A percentile compares a stretch with the other conserved stretches of the same genome.
phyloP scores from a whole-genome alignment of 1,140 invertebrate species.

The Brachionus paranguensis region DNA sequence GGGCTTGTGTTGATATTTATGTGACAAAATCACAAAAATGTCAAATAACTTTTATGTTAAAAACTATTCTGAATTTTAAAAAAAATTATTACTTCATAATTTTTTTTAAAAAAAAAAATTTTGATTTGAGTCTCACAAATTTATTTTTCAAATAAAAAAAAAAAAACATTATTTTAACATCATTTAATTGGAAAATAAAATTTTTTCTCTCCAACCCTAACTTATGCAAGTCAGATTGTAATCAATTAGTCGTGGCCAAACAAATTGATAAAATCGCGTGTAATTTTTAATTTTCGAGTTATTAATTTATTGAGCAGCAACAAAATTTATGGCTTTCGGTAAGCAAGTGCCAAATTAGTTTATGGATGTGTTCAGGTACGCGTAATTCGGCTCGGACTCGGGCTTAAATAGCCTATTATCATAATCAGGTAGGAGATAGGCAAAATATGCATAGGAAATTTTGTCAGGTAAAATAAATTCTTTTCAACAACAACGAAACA shows the following conservation, averaged over 20 bases:
- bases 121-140: too few relatives aligned
- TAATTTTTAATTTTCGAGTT: background rate
- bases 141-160: too few relatives aligned
- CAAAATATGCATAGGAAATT: background rate
- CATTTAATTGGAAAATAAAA: too few relatives aligned
- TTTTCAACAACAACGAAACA: background rate
- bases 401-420: background rate
- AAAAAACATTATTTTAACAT: too few relatives aligned
- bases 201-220: background rate
- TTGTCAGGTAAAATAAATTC: conserved; percentile 1
- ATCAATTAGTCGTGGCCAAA: background rate
- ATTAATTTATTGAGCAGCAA: background rate
- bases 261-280: background rate
- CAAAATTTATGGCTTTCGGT: background rate
- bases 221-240: background rate
- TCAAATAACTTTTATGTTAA: too few relatives aligned
- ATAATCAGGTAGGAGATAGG: background rate
- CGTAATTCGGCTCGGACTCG: background rate
- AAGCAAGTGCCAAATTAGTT: background rate
- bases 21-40: too few relatives aligned
- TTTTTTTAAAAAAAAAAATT: too few relatives aligned
- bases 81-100: too few relatives aligned
- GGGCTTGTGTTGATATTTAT: too few relatives aligned
- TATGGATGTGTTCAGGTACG: background rate
- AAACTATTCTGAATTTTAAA: too few relatives aligned